Conservation (phyloP, 2,113 vertebrate genomes). For the Gymnocephalus cernua region DNA sequence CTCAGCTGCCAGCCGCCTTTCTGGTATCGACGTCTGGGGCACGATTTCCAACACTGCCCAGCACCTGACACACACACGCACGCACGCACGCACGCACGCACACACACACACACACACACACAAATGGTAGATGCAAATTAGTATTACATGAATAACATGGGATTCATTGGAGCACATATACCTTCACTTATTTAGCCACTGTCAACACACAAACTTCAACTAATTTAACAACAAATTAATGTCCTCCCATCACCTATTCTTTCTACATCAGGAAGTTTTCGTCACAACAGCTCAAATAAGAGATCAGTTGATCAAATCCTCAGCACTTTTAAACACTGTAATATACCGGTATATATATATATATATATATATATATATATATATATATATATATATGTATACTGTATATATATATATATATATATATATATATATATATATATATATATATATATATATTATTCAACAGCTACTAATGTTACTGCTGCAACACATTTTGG, state of each 20-base stretch:
- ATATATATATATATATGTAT: too few relatives aligned
- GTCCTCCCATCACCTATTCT: background rate
- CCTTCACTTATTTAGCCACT: background rate
- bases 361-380: too few relatives aligned
- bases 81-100: background rate
- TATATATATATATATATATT: too few relatives aligned
- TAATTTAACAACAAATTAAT: background rate
- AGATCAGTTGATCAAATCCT: background rate
- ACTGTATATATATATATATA: too few relatives aligned
- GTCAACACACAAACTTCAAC: background rate
- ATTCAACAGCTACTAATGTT: background rate
- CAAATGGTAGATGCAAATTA: background rate
- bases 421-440: too few relatives aligned
- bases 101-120: background rate
- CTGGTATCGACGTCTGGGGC: slow-evolving; percentile 78
- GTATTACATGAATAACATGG: background rate
- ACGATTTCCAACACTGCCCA: slow-evolving; percentile 84
- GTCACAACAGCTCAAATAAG: background rate
- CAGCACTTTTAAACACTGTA: background rate
- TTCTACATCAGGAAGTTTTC: background rate
- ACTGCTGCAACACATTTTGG: background rate
- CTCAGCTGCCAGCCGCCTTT: slow-evolving; percentile 31
- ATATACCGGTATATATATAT: too few relatives aligned
- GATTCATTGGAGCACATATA: background rate
- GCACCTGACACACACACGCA: slow-evolving; percentile 73